phyloP scores from a whole-genome alignment of 2,113 vertebrate species.

The Nanorana parkeri region DNA sequence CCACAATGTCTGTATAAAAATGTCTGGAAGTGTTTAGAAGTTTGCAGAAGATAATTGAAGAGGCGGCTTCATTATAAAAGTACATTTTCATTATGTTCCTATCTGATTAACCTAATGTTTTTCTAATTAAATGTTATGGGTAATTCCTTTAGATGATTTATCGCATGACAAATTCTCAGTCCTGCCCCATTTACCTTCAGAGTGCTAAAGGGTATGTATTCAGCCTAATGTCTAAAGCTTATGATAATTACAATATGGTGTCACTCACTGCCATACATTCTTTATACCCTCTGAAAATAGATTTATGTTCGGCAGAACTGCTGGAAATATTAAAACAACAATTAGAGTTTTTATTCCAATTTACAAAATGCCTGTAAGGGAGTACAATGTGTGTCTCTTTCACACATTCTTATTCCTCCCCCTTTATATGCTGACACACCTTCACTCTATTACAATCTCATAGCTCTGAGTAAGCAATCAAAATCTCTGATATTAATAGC shows the following conservation, averaged over 20 bases:
- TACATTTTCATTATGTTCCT: constrained; percentile 70
- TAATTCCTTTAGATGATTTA: constrained; percentile 66
- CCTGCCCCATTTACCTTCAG: constrained; percentile 35
- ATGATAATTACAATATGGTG: constrained; percentile 47
- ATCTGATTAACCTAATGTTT: constrained; percentile 75
- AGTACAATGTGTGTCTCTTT: constrained; percentile 15
- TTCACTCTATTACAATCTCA: constrained; percentile 45
- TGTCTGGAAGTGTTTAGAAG: constrained; percentile 79
- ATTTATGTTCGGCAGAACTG: constrained; percentile 20
- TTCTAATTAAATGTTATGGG: constrained; percentile 78
- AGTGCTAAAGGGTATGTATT: constrained; percentile 36
- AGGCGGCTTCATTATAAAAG: constrained; percentile 73
- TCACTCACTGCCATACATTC: constrained; percentile 5
- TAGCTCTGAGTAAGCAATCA: constrained; percentile 28
- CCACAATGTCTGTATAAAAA: constrained; percentile 84
- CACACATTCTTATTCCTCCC: constrained; percentile 1
- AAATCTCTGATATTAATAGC: constrained; percentile 33
- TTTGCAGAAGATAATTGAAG: constrained; percentile 96
- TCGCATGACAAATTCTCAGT: constrained; percentile 53
- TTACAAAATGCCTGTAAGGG: constrained; percentile 45
- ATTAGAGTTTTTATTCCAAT: constrained; percentile 36
- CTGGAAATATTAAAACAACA: constrained; percentile 39
- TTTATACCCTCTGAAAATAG: constrained; percentile 17
- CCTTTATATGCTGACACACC: constrained; percentile 29
- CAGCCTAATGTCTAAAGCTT: constrained; percentile 31